A percentile compares a stretch with the other conserved stretches of the same genome.
These are phyloP conservation scores for Lipophrys pholis DNA, from an alignment of 2,113 vertebrate genomes.

Conservation along the genomic window DNA sequence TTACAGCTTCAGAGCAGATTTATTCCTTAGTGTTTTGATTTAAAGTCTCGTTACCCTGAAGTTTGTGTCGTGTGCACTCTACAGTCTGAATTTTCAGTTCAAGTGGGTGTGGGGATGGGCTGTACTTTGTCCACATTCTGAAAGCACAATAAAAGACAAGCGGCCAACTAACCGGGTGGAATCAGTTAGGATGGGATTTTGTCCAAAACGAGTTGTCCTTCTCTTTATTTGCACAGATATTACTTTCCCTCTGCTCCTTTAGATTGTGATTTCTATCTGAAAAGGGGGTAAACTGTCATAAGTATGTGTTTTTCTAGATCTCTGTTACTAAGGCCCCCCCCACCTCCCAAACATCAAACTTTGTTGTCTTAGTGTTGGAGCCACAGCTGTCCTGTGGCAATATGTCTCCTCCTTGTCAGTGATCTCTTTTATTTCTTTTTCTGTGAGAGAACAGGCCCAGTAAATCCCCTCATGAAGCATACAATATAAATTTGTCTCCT, in stretches of 20 bases:
- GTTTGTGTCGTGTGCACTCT: slow-evolving; percentile 11
- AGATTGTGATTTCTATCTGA: neutral
- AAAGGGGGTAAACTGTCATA: no score
- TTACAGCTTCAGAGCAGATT: slow-evolving; percentile 30
- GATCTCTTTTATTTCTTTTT: slow-evolving; percentile 48
- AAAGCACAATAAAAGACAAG: slow-evolving; percentile 70
- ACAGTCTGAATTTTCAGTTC: slow-evolving; percentile 37
- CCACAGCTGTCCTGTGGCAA: slow-evolving; percentile 4
- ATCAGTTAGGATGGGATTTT: slow-evolving; percentile 34
- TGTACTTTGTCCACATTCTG: slow-evolving; percentile 61
- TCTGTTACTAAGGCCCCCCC: no score
- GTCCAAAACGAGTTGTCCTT: slow-evolving; percentile 25
- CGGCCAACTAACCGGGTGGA: slow-evolving; percentile 60
- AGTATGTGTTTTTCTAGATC: no score
- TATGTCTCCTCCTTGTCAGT: slow-evolving; percentile 43
- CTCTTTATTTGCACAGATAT: slow-evolving; percentile 10
- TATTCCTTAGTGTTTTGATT: slow-evolving; percentile 34
- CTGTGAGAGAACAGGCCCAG: slow-evolving; percentile 43
- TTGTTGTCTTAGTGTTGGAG: neutral
- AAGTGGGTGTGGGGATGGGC: slow-evolving; percentile 67
- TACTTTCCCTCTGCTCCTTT: neutral
- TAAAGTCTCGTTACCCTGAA: slow-evolving; percentile 17
- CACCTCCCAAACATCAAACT: neutral
- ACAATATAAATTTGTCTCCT: slow-evolving; percentile 57
- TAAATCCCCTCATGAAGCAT: slow-evolving; percentile 68